phyloP scores from a whole-genome alignment of 2,797 vertebrate species.

The Tapirus indicus region DNA sequence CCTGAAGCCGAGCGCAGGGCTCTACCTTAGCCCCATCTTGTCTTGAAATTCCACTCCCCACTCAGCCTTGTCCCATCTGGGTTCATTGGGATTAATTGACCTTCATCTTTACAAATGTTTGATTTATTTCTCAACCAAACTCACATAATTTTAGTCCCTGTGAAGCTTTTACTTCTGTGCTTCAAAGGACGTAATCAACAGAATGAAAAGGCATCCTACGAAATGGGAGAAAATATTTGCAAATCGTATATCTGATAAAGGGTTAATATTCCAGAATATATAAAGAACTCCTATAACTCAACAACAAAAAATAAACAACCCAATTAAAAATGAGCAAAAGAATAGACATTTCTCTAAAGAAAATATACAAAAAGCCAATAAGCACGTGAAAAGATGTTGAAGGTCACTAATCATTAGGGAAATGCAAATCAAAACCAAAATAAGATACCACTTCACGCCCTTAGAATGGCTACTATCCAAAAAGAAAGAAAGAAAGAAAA shows the following conservation, averaged over 20 bases:
- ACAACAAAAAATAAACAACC: neutral
- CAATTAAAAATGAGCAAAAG: neutral
- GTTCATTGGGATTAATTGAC: neutral
- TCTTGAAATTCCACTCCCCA: neutral
- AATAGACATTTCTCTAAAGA: neutral
- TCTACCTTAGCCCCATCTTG: fast-evolving
- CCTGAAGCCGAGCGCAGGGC: fast-evolving
- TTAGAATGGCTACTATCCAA: neutral
- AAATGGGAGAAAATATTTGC: neutral
- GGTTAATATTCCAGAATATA: neutral
- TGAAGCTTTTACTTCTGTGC: neutral
- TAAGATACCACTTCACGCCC: neutral
- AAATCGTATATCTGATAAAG: neutral
- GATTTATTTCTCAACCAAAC: neutral
- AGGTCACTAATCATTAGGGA: neutral
- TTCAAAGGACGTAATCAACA: neutral
- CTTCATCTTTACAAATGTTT: neutral
- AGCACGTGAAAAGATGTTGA: neutral
- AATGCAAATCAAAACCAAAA: neutral
- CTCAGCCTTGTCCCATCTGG: neutral
- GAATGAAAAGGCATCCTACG: neutral
- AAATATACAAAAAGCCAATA: neutral
- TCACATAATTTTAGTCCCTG: neutral
- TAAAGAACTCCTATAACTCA: neutral
- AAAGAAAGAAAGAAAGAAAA: too few relatives aligned